Evolutionary conservation across 2,888 invertebrate genomes (phyloP).

Genomic region (Syrphus vitripennis): DNA sequence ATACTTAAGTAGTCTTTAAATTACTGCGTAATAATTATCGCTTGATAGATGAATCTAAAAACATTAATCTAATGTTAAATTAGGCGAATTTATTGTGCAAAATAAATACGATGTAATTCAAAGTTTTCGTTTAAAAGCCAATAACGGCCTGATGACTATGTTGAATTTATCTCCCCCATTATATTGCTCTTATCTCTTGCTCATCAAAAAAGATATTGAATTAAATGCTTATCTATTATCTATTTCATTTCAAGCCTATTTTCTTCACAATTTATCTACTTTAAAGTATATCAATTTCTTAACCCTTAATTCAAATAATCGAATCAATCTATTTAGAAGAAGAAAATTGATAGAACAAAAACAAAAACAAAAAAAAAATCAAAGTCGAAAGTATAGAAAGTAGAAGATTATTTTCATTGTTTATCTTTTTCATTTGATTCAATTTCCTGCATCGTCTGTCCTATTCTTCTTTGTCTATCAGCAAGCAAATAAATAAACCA

Average conservation of each 20-base stretch:
- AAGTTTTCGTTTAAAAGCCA: no score
- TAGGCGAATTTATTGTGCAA: no score
- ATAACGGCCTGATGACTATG: no score
- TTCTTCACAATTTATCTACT: neutral
- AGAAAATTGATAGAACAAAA: neutral
- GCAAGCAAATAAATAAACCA: neutral
- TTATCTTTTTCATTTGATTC: slow-evolving; percentile 52
- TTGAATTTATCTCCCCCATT: neutral
- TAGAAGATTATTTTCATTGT: slow-evolving; percentile 8
- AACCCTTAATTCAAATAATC: slow-evolving; percentile 9
- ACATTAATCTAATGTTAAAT: no score
- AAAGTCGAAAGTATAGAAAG: neutral
- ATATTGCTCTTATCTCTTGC: neutral
- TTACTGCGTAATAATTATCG: no score
- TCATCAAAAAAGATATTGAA: neutral
- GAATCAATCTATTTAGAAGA: neutral
- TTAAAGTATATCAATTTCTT: neutral
- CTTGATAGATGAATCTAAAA: no score
- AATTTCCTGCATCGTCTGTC: slow-evolving; percentile 48
- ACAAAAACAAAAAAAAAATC: neutral
- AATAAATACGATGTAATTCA: no score
- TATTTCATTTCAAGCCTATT: neutral
- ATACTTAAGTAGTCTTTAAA: no score
- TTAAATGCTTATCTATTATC: neutral
- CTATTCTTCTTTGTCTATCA: slow-evolving; percentile 29